Evolutionary conservation across 1,140 invertebrate species (phyloP), one percentile per base, ranked within the genome.

Genomic region (Anastatus disparis): DNA sequence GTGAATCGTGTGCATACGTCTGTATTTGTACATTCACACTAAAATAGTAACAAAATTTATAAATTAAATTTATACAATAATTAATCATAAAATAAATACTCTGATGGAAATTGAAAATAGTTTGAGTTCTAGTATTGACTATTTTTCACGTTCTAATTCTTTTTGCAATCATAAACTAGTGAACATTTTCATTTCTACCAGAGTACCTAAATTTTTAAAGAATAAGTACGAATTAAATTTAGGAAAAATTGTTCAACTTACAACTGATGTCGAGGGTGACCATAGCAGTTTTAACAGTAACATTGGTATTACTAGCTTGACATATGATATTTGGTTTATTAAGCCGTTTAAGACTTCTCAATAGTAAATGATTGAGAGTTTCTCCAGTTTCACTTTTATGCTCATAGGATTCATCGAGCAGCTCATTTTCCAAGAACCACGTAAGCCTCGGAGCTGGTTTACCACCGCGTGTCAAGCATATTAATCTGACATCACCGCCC

Each of bases 231-330:
- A n/a, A n/a, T n/a, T n/a, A n/a, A n/a, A n/a, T n/a, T n/a, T n/a
- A n/a, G n/a, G 10, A 35, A 35, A 6, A 35, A 35, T 6, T 35
- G 31, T 35, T 1, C 26, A 76, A 93, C 94, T 95, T 87, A 96
- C 94, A 88, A 85, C 95, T 95, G 74, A 96, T 89, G 82, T 96
- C 92, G 77, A 96, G 87, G 59, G 93, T 91, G 71, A 94, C 90
- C 29, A 92, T 87, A 81, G 91, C 92, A 46, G 90, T 90, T 67
- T 90, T 88, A 0, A 94, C 93, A 24, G 88, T 87, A 7, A 90
- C 90, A 82, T 94, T 94, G 27, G 93, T 95, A 83, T 96, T 96
- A 79, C 90, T 92, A 9, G 94, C 94, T 81, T 95, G 92, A 84
- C 94, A 95, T 68, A 93, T 90, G 64, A 95, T 90, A 72, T 92